Base-by-base conservation (phyloP, 2,797 vertebrate genomes). In the Tokudaia tokunoshimensis region DNA sequence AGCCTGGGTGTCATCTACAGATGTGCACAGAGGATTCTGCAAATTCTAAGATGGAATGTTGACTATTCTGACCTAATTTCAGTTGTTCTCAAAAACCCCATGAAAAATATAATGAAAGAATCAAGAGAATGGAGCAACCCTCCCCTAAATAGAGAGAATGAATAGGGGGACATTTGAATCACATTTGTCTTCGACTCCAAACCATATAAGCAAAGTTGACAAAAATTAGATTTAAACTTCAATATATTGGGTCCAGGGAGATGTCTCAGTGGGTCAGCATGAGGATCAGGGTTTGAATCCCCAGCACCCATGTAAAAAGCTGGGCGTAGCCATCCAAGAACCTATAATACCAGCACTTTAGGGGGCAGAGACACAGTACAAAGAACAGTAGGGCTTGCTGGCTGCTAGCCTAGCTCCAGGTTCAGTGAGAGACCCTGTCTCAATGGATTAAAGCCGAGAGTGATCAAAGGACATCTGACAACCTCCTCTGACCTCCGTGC, bases 131-230 rank as follows among this genome's bases (percentile, higher is more conserved):
- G 59, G 59, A 94, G 67, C 6, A 37, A 78, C 19, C 17, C 50
- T 31, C 15, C 44, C 59, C 63, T 63, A 92, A 92, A 19, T 4
- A 15, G 7, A 22, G 72, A 84, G 78, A 85, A 70, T 12, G 47
- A 12, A 70, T 22, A 17, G 8, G 1, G n/a, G 8, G 6, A 31
- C 70, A 44, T 24, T 26, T 52, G n/a, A 92, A 47, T 79, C 34
- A 14, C 83, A 91, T 67, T 15, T 88, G 63, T 61, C 31, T 92
- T 72, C 29, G 67, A 78, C 34, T 52, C 67, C 67, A 90, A 76
- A 95, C 17, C 26, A 24, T 6, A 57, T 67, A 93, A 93, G 86
- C 14, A 59, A 65, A 89, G 61, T 29, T 89, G 75, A 92, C 57
- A 86, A 57, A 89, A 89, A 52, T 34, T 11, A 6, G 41, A 67